Percentiles rank a stretch among this genome's conserved stretches.
Evolutionary conservation across 2,797 vertebrate species (phyloP).

Genomic region (Acipenser ruthenus): DNA sequence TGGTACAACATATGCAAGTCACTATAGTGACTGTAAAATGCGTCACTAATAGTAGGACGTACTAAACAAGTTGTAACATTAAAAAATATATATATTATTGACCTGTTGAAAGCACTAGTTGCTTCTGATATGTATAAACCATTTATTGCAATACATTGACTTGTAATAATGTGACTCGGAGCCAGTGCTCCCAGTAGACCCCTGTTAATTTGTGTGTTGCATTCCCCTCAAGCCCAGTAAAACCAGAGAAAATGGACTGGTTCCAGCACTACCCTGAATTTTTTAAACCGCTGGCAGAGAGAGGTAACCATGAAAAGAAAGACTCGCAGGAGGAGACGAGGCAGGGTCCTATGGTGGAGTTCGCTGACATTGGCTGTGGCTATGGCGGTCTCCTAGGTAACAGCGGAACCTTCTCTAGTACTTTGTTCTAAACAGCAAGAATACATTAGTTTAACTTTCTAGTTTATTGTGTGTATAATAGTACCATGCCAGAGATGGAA

Average conservation of each 20-base stretch:
- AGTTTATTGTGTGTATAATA: no score
- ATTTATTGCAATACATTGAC: neutral
- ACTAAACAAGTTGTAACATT: no score
- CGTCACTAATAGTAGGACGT: no score
- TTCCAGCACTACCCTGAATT: slow-evolving; percentile 67
- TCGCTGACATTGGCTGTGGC: slow-evolving; percentile 88
- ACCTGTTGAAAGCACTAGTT: no score
- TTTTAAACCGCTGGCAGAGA: slow-evolving; percentile 38
- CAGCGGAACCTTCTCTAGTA: neutral
- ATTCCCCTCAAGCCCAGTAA: slow-evolving; percentile 63
- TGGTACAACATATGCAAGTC: no score
- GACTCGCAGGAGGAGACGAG: slow-evolving; percentile 31
- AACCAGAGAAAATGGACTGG: slow-evolving; percentile 86
- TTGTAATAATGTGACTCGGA: neutral
- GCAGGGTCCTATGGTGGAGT: slow-evolving; percentile 61
- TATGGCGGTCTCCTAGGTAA: slow-evolving; percentile 87
- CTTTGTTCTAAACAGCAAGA: no score
- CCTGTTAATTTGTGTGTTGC: neutral
- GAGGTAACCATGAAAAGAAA: slow-evolving; percentile 30
- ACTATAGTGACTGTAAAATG: no score
- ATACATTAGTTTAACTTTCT: no score
- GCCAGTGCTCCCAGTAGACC: neutral
- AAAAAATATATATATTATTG: no score
- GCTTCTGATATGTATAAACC: neutral
- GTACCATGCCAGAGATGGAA: no score